Conservation (phyloP, 2,113 vertebrate genomes). For the Cercopithecus mona region DNA sequence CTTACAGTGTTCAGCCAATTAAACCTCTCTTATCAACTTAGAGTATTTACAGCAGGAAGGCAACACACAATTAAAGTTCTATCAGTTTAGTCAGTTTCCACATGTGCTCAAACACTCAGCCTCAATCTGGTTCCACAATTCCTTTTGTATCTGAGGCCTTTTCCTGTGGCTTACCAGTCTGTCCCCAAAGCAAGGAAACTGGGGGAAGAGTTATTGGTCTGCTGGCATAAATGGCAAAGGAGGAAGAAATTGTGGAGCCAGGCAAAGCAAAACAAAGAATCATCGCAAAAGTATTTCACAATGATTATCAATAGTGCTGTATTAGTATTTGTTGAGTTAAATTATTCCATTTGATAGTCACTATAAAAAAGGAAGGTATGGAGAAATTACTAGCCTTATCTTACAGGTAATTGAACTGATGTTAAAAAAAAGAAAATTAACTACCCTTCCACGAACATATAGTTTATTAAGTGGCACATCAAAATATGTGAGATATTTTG, state of each 20-base stretch:
- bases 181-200: not conserved
- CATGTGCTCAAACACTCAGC: not conserved
- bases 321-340: not conserved
- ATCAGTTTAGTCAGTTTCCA: constrained; percentile 31
- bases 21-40: constrained; percentile 46
- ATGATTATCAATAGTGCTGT: no score
- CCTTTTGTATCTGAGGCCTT: not conserved
- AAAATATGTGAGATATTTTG: not conserved
- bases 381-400: not conserved
- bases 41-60: constrained; percentile 37
- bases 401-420: not conserved
- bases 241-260: not conserved
- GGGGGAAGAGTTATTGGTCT: not conserved
- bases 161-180: constrained; percentile 60
- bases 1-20: constrained; percentile 49
- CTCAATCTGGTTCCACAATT: constrained; percentile 39
- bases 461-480: not conserved
- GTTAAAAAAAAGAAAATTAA: not conserved
- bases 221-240: not conserved
- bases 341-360: not conserved
- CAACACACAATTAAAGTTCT: constrained; percentile 43
- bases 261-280: not conserved
- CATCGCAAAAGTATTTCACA: not conserved
- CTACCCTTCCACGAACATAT: not conserved
- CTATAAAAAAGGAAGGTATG: not conserved